Percentiles rank a stretch among this genome's conserved stretches.
phyloP scores from a whole-genome alignment of 2,797 vertebrate genomes.

The Chromis chromis region DNA sequence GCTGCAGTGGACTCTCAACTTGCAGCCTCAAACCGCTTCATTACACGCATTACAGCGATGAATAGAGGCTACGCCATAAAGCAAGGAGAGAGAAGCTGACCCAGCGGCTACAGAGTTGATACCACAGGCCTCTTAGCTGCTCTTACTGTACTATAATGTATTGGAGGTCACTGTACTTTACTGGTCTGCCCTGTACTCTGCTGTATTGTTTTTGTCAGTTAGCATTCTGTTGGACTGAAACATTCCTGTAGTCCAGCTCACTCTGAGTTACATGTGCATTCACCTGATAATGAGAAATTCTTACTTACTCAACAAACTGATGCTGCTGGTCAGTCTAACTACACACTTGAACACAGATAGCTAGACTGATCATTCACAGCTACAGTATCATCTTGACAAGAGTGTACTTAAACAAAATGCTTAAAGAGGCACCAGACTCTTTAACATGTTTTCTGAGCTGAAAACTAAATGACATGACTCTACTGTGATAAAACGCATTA shows the following conservation, averaged over 20 bases:
- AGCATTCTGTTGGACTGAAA: not conserved
- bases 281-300: not conserved
- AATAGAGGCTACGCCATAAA: conserved; percentile 62
- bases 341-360: no score
- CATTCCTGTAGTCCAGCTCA: not conserved
- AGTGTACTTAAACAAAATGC: no score
- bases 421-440: no score
- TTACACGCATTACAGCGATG: conserved; percentile 73
- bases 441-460: no score
- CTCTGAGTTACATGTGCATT: not conserved
- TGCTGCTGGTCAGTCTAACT: no score
- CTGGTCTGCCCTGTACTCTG: not conserved
- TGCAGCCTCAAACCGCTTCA: conserved; percentile 72
- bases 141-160: conserved; percentile 13
- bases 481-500: no score
- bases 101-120: conserved; percentile 44
- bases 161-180: conserved; percentile 4
- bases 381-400: no score
- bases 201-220: conserved; percentile 19
- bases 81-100: conserved; percentile 47
- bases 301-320: not conserved
- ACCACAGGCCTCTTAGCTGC: conserved; percentile 10
- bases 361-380: no score
- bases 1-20: conserved; percentile 75
- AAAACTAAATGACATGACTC: no score